Evolutionary conservation across 2,797 vertebrate genomes (phyloP).

Genomic region (Cichlasoma orientale): DNA sequence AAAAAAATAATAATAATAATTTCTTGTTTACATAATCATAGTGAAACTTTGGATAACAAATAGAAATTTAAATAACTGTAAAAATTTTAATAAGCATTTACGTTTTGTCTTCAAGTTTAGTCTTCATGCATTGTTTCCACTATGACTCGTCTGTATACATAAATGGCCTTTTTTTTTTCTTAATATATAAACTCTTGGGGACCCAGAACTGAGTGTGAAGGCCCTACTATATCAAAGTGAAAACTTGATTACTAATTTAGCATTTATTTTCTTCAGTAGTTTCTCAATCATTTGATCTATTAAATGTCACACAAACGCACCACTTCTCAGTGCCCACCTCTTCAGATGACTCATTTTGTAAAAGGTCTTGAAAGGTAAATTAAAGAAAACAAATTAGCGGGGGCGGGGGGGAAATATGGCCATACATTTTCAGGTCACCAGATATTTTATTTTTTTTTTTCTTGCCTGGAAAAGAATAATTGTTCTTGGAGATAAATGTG

Average conservation of each 20-base stretch:
- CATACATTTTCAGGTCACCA: too few species aligned
- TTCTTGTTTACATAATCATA: too few species aligned
- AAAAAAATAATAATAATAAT: too few species aligned
- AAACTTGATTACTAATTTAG: not conserved
- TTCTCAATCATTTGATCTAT: not conserved
- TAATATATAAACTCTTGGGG: not conserved
- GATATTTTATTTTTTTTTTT: too few species aligned
- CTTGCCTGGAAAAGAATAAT: not conserved
- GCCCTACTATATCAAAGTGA: not conserved
- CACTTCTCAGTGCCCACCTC: not conserved
- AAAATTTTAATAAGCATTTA: too few species aligned
- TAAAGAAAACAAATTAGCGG: too few species aligned
- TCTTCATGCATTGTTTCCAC: not conserved
- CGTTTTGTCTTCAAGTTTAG: not conserved
- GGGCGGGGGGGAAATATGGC: too few species aligned
- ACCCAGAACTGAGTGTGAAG: not conserved
- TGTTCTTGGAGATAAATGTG: not conserved
- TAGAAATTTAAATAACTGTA: too few species aligned
- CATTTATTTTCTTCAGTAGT: not conserved
- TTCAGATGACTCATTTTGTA: not conserved
- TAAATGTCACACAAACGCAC: not conserved
- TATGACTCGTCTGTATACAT: too few species aligned
- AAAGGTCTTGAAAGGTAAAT: not conserved
- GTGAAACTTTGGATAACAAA: too few species aligned
- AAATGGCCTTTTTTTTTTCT: too few species aligned